A percentile compares a stretch with the other conserved stretches of the same genome.
These are phyloP conservation scores for Elephas maximus DNA, from an alignment of 2,113 vertebrate species.

Conservation along the genomic window DNA sequence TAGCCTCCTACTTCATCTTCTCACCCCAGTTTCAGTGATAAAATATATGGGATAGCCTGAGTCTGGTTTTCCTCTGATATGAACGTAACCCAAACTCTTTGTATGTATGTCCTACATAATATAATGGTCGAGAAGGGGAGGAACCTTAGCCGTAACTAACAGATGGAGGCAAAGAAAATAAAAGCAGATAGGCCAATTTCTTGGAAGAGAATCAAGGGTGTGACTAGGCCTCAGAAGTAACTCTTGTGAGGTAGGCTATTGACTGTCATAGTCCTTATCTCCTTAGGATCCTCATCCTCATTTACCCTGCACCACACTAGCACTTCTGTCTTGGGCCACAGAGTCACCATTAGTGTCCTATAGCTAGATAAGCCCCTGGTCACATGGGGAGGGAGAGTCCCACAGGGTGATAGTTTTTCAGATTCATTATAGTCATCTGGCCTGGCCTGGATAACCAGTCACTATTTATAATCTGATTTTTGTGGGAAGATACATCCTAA, in stretches of 20 bases:
- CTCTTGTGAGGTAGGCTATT: background rate
- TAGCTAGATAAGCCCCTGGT: background rate
- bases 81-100: conserved; percentile 20
- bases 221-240: background rate
- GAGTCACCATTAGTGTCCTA: background rate
- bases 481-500: background rate
- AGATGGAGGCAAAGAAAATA: conserved; percentile 39
- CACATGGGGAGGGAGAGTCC: background rate
- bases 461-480: conserved; percentile 44
- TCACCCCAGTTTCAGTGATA: conserved; percentile 9
- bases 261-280: background rate
- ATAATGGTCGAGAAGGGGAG: background rate
- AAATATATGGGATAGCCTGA: background rate
- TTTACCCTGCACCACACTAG: background rate
- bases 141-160: background rate
- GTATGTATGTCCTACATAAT: background rate
- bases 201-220: background rate
- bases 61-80: conserved; percentile 27
- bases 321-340: background rate
- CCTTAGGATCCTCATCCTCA: background rate
- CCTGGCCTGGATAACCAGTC: background rate
- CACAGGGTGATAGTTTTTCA: background rate
- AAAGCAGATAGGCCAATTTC: background rate
- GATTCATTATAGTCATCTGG: background rate
- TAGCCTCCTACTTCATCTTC: background rate